Percentiles rank a stretch among this genome's conserved stretches.
phyloP scores from a whole-genome alignment of 2,797 vertebrate genomes.

The Tragelaphus oryx region DNA sequence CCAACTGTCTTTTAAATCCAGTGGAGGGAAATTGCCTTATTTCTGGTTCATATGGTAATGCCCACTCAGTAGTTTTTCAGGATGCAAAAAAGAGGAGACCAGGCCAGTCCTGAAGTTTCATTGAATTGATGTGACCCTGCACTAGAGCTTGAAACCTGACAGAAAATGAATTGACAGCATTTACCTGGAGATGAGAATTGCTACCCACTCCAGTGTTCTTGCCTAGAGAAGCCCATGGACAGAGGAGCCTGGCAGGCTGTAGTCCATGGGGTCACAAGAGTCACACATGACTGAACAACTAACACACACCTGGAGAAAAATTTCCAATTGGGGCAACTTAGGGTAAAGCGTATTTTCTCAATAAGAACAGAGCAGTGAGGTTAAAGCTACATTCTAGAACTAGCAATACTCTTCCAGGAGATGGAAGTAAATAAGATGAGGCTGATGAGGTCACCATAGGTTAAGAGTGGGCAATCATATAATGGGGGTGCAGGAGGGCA shows the following conservation, averaged over 20 bases:
- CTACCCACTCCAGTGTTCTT: not conserved
- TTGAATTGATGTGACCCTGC: not conserved
- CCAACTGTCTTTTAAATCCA: not conserved
- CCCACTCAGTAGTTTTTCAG: not conserved
- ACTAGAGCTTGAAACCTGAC: not conserved
- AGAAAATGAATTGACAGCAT: not conserved
- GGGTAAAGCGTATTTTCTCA: not conserved
- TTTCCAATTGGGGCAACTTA: not conserved
- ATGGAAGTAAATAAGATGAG: not conserved
- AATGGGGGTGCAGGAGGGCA: fast-evolving
- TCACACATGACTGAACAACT: not conserved
- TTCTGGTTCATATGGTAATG: not conserved
- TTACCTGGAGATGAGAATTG: not conserved
- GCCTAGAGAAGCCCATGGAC: not conserved
- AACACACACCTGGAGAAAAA: not conserved
- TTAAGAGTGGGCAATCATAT: not conserved
- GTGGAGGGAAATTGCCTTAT: not conserved
- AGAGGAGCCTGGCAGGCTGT: not conserved
- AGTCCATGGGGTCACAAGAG: not conserved
- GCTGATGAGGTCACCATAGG: not conserved
- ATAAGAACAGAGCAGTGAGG: not conserved
- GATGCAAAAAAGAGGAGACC: not conserved
- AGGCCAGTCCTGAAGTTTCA: not conserved
- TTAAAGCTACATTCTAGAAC: not conserved
- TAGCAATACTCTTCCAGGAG: not conserved